phyloP scores from a whole-genome alignment of 2,888 invertebrate species.

The Byasa hedistus region DNA sequence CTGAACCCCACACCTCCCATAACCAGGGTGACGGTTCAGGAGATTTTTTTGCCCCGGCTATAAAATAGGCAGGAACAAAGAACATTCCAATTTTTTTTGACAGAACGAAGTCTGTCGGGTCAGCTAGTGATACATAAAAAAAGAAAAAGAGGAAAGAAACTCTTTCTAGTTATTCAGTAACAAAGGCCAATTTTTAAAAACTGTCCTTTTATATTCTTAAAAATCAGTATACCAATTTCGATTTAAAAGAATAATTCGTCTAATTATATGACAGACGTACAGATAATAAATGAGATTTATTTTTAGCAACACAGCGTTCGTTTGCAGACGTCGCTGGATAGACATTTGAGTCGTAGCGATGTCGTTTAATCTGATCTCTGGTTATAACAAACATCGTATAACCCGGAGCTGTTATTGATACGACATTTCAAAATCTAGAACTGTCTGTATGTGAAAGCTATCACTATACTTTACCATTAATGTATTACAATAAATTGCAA shows the following conservation, averaged over 20 bases:
- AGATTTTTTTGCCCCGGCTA: too few species aligned
- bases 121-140: too few species aligned
- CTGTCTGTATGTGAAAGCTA: background rate
- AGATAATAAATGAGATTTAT: background rate
- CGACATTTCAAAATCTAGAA: background rate
- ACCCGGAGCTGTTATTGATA: background rate
- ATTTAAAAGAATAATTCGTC: background rate
- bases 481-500: background rate
- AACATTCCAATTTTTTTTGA: too few species aligned
- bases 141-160: too few species aligned
- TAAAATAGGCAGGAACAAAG: too few species aligned
- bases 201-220: too few species aligned
- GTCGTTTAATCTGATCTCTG: background rate
- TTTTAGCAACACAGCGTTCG: background rate
- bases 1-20: too few species aligned
- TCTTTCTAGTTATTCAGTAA: too few species aligned
- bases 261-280: background rate
- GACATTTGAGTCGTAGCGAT: conserved; percentile 1
- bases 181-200: too few species aligned
- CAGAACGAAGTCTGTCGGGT: too few species aligned
- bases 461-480: background rate
- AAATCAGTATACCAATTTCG: too few species aligned
- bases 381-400: background rate
- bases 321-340: background rate
- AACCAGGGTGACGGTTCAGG: too few species aligned